Evolutionary conservation across 2,113 vertebrate species (phyloP), one percentile per base, ranked within the genome.

Genomic region (Clinocottus analis): DNA sequence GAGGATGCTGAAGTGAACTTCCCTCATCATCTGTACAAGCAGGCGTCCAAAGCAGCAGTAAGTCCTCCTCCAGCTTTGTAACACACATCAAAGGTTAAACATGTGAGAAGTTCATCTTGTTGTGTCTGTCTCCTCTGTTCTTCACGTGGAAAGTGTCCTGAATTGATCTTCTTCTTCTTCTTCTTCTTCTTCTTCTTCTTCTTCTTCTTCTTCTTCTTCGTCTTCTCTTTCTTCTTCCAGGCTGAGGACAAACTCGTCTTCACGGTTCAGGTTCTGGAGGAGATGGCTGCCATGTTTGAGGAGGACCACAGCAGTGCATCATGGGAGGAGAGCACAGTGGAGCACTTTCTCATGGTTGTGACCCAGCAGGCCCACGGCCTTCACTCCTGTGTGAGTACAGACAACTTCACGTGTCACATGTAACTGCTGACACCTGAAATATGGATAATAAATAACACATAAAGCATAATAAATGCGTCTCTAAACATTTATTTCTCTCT

Each of bases 281-380:
- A 93, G 72, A 61, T 85, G 39, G 58, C 31, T 2, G 33, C 0
- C 1, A 74, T 94, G 62, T 85, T 91, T 23, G 77, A 87, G 35
- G 76, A 86, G 56, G 72, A 91, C 21, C 37, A 85, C 37, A 75
- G 78, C 60, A 11, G 69, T 12, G 80, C 86, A 41, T 84, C 92
- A 49, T 93, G 91, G 93, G 79, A 92, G 65, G 51, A 89, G 61
- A 84, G 1, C 23, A 85, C 59, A 31, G 35, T 73, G 81, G 87
- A 91, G 0, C 1, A 83, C 63, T 93, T 94, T 2, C 55, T 91
- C 60, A 74, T 58, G 2, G 33, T 89, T 3, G 21, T 94, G 0
- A 75, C 47, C 55, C 69, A 47, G 69, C 82, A 91, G 86, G 80
- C 80, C 0, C 59, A 79, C 0, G 84, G 73, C 7, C 90, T 94